Percentiles rank a stretch among this genome's conserved stretches.
phyloP scores from a whole-genome alignment of 23 tunicate species.

The Halocynthia aurantium region DNA sequence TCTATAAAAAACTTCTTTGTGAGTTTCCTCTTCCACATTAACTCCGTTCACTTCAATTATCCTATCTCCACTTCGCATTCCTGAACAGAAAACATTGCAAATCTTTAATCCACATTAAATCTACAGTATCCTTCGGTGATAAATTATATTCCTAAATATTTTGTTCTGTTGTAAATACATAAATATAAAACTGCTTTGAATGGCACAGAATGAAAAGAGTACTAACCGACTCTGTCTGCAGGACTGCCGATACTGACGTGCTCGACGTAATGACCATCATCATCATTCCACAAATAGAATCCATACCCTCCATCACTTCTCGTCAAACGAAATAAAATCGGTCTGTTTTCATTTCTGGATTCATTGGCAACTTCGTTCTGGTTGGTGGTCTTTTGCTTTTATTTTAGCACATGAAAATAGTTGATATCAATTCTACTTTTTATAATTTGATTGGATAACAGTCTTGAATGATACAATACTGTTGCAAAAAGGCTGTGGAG shows the following conservation, averaged over 20 bases:
- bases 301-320: constrained; percentile 85
- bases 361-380: neutral
- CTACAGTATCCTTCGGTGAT: too few relatives aligned
- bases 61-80: constrained; percentile 91
- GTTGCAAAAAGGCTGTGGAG: too few relatives aligned
- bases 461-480: too few relatives aligned
- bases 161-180: too few relatives aligned
- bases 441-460: too few relatives aligned
- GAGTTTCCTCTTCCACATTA: constrained; percentile 77
- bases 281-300: constrained; percentile 96
- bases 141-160: too few relatives aligned
- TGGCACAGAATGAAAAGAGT: neutral
- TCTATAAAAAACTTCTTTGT: constrained; percentile 88
- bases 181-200: too few relatives aligned
- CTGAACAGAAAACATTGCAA: constrained; percentile 20
- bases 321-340: constrained; percentile 54
- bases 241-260: constrained; percentile 82
- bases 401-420: constrained; percentile 3
- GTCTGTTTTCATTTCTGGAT: constrained; percentile 8
- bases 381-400: too few relatives aligned
- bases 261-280: constrained; percentile 93
- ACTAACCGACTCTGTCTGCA: constrained; percentile 87
- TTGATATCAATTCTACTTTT: too few relatives aligned
- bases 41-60: constrained; percentile 90
- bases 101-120: too few relatives aligned